Evolutionary conservation across 2,113 vertebrate genomes (phyloP), one percentile per base, ranked within the genome.

Genomic region (Suricata suricatta): DNA sequence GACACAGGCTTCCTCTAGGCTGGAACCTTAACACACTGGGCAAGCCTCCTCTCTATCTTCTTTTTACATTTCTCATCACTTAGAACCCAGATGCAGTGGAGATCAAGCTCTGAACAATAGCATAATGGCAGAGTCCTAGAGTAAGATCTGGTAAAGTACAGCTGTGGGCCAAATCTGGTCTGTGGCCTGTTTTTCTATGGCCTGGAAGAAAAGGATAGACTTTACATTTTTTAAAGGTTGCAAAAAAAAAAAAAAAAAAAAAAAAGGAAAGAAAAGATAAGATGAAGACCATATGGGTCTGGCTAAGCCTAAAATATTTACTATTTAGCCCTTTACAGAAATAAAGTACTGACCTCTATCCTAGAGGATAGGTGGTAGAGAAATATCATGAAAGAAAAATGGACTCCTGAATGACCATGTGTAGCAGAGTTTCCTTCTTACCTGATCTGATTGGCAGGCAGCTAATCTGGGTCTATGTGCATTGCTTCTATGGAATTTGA

Each of bases 251-350:
- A 35, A 27, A 71, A 12, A 17, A 17, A 54, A 13, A 15, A 60
- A 60, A 35, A 27, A 35, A 29, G n/a, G n/a, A n/a, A n/a, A n/a
- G n/a, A n/a, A n/a, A n/a, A n/a, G n/a, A n/a, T n/a, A 72, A 21
- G 31, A 79, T 16, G 72, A 64, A 35, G 31, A 90, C 38, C 15
- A 17, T 8, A 21, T 13, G 9, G 27, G 50, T 38, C 47, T n/a
- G 31, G 35, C 31, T 72, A 72, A 92, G 66, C 15, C 35, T 92
- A 83, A 92, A 44, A 60, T 83, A 83, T 57, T 68, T 71, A 71
- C 64, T 25, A 13, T 41, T 35, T 54, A 13, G 60, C 7, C 25
- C n/a, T 91, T 68, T 35, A 41, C 5, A 68, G 76, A 52, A 87
- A 38, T 31, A 54, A 13, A 25, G 1, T 68, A 17, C 11, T 52